Evolutionary conservation across 2,888 invertebrate genomes (phyloP).

Genomic region (Ypsolopha scabrella): DNA sequence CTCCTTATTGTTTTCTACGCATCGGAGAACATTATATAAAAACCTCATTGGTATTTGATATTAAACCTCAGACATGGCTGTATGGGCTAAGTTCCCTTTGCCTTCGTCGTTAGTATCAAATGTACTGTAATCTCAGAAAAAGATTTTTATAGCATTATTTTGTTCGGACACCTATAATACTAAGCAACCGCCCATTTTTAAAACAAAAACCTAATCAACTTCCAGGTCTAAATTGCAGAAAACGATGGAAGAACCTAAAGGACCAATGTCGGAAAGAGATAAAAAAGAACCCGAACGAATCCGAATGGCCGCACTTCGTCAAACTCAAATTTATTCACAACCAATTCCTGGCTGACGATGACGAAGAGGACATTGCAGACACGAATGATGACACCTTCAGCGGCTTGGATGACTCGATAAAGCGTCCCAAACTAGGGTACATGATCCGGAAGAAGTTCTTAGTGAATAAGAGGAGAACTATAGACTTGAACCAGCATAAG

Average conservation of each 20-base stretch:
- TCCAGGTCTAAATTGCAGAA: slow-evolving; percentile 57
- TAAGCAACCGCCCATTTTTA: too few relatives aligned
- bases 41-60: too few relatives aligned
- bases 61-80: too few relatives aligned
- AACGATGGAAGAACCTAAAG: slow-evolving; percentile 63
- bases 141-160: too few relatives aligned
- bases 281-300: slow-evolving; percentile 48
- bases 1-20: too few relatives aligned
- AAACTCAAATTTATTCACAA: slow-evolving; percentile 56
- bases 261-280: slow-evolving; percentile 64
- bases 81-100: too few relatives aligned
- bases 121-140: too few relatives aligned
- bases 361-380: slow-evolving; percentile 38
- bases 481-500: slow-evolving; percentile 56
- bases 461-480: slow-evolving; percentile 53
- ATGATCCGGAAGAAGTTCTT: slow-evolving; percentile 56
- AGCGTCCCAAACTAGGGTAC: slow-evolving; percentile 53
- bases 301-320: slow-evolving; percentile 58
- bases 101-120: too few relatives aligned
- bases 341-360: slow-evolving; percentile 53
- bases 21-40: too few relatives aligned
- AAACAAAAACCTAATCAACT: slow-evolving; percentile 11
- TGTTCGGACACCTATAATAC: too few relatives aligned
- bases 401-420: slow-evolving; percentile 49
- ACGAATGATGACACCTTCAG: slow-evolving; percentile 49